A percentile compares a stretch with the other conserved stretches of the same genome.
phyloP scores from a whole-genome alignment of 2,888 invertebrate species.

The Scaptomyza polygonia region DNA sequence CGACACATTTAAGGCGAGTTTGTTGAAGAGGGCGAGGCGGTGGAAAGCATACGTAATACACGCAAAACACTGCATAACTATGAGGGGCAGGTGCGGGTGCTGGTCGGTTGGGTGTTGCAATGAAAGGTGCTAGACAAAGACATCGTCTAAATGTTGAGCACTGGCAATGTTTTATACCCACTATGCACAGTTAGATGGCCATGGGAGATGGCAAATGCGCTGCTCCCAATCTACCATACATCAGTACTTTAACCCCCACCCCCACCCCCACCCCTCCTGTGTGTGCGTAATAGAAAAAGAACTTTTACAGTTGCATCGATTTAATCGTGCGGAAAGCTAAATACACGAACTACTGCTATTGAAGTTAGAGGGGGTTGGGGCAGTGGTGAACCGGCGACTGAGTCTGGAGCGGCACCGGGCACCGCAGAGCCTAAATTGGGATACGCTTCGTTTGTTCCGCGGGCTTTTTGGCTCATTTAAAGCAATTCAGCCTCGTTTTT shows the following conservation, averaged over 20 bases:
- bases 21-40: conserved; percentile 1
- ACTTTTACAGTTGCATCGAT: conserved; percentile 81
- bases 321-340: conserved; percentile 82
- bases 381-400: conserved; percentile 47
- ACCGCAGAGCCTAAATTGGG: conserved; percentile 72
- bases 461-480: conserved; percentile 71
- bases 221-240: neutral
- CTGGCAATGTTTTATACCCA: conserved; percentile 61
- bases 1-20: conserved; percentile 46
- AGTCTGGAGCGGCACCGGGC: conserved; percentile 58
- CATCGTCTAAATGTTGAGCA: conserved; percentile 67
- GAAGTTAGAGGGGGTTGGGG: conserved; percentile 1
- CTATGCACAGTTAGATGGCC: conserved; percentile 56
- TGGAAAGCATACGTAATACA: conserved; percentile 30
- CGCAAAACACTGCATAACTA: conserved; percentile 61
- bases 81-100: conserved; percentile 10
- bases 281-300: conserved; percentile 78
- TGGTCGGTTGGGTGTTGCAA: conserved; percentile 5
- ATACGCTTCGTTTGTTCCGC: conserved; percentile 72
- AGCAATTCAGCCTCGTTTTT: conserved; percentile 62
- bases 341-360: conserved; percentile 47
- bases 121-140: conserved; percentile 57
- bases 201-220: conserved; percentile 37
- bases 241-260: too few species aligned
- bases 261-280: neutral